Conservation (phyloP, 2,113 vertebrate genomes). For the Caracal caracal region DNA sequence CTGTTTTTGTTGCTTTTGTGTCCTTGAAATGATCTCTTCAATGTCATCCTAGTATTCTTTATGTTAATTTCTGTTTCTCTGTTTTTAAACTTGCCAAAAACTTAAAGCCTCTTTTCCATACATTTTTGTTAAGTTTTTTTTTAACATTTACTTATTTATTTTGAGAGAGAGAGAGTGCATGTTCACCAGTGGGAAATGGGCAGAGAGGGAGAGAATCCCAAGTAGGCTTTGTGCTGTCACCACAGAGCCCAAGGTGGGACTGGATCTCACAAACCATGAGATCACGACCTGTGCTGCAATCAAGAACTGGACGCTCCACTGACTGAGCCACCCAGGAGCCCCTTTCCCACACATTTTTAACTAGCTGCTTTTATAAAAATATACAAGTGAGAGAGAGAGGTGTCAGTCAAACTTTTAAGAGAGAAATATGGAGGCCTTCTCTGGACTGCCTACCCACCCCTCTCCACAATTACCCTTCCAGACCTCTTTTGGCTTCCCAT, state of each 20-base stretch:
- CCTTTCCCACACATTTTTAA: not conserved
- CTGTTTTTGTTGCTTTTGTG: not conserved
- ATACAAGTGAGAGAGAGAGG: not conserved
- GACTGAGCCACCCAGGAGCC: too few species aligned
- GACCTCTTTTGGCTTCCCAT: not conserved
- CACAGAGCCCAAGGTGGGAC: too few species aligned
- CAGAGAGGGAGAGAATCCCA: too few species aligned
- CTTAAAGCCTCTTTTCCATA: not conserved
- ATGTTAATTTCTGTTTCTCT: not conserved
- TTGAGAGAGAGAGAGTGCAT: too few species aligned
- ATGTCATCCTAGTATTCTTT: not conserved
- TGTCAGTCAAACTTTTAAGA: not conserved
- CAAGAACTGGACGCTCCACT: too few species aligned
- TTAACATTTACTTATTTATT: too few species aligned
- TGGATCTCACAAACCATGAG: too few species aligned
- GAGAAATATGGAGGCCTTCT: not conserved
- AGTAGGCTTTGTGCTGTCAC: too few species aligned
- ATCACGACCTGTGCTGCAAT: too few species aligned
- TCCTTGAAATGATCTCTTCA: not conserved
- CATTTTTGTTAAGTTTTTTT: too few species aligned
- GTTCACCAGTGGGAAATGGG: too few species aligned
- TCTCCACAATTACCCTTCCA: not conserved
- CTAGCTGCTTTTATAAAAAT: not conserved
- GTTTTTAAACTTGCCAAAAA: not conserved
- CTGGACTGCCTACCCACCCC: fast-evolving